These are phyloP conservation scores for Pseudorhombus dupliciocellatus DNA, from an alignment of 2,113 vertebrate genomes.

Conservation along the genomic window DNA sequence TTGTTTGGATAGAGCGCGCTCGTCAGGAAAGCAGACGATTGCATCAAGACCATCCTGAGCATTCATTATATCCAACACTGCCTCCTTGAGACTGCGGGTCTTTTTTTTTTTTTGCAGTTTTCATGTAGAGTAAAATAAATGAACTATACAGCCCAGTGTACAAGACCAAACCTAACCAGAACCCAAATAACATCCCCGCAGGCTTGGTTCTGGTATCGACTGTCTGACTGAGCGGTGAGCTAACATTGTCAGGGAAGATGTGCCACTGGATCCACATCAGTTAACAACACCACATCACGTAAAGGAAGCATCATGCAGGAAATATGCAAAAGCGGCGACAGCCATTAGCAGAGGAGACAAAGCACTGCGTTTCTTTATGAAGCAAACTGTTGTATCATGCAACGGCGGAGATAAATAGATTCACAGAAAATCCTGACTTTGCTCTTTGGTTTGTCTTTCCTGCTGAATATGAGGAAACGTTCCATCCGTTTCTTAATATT, in stretches of 20 bases:
- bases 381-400: neutral
- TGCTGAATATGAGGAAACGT: constrained; percentile 25
- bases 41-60: constrained; percentile 11
- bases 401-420: constrained; percentile 22
- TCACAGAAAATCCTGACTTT: constrained; percentile 28
- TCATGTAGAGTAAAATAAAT: no score
- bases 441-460: constrained; percentile 21
- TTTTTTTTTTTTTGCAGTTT: no score
- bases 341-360: neutral
- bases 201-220: no score
- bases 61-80: neutral
- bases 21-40: constrained; percentile 37
- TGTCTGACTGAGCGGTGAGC: no score
- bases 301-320: no score
- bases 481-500: constrained; percentile 8
- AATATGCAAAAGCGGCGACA: neutral
- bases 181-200: no score
- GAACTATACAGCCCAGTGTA: no score
- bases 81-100: neutral
- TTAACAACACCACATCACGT: no score
- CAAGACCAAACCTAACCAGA: no score
- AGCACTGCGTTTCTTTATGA: neutral
- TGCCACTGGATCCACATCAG: no score
- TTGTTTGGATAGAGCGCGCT: constrained; percentile 29
- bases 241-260: no score